Evolutionary conservation across 1,140 invertebrate species (phyloP), one percentile per base, ranked within the genome.

Genomic region (Euwallacea fornicatus): DNA sequence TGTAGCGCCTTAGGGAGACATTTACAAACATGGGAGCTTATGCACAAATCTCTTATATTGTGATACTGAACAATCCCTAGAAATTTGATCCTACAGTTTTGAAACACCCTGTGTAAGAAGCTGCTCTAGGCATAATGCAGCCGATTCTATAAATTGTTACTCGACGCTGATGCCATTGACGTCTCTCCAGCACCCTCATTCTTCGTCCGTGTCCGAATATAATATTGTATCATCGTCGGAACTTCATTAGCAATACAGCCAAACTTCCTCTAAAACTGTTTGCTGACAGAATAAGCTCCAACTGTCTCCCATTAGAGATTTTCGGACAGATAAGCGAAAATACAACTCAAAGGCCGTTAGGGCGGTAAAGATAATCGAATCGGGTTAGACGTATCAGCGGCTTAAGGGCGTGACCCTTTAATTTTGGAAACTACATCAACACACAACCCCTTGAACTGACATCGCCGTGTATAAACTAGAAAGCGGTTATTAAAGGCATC

Each of bases 371-470:
- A 56, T 56, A 56, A 56, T 56, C 46, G 13, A 50, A 50, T 50
- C 46, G 46, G 9, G 46, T 50, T 13, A 13, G 46, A 50, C 9
- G 9, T 33, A 33, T 33, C 46, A 50, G 46, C 46, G 46, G 46
- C 46, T 50, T 8, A 56, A 56, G 54, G 54, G 11, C 16, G 11
- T 9, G 16, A 56, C 54, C 54, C 54, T 56, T 56, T 56, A 56
- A 56, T 56, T 56, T 56, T 56, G n/a, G 54, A n/a, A 56, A 56
- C 16, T 56, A 56, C 54, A 61, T 61, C 59, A 61, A 61, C 59
- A 61, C 59, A 61, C 59, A 61, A 61, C 59, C 59, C 59, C 59
- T 43, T 21, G 54, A 61, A 61, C 42, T 61, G 10, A 11, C 59
- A 42, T 61, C 59, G 59, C 42, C 59, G 59, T 61, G 59, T 61